Percentiles rank a stretch among this genome's conserved stretches.
Conservation (phyloP, 1,140 invertebrate genomes). For the Chymomyza costata region DNA sequence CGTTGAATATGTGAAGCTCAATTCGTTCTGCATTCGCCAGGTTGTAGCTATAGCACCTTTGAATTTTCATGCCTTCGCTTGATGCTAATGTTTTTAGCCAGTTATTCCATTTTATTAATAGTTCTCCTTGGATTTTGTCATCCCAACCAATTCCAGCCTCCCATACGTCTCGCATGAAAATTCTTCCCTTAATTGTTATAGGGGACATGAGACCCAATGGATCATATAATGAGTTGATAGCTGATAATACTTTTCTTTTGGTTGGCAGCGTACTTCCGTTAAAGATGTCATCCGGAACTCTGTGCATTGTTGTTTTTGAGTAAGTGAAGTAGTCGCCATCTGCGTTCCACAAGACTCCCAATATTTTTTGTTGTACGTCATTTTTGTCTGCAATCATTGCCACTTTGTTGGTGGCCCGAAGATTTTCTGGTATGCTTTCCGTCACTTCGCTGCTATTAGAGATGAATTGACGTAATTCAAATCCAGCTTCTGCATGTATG, state of each 20-base stretch:
- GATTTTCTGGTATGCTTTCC: neutral
- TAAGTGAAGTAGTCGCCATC: neutral
- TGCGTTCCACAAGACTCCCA: neutral
- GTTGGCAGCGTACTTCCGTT: neutral
- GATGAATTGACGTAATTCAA: neutral
- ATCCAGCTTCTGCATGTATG: neutral
- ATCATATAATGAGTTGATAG: slow-evolving; percentile 39
- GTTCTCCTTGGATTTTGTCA: neutral
- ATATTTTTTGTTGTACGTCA: neutral
- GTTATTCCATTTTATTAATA: neutral
- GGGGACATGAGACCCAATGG: slow-evolving; percentile 26
- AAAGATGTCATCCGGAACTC: neutral
- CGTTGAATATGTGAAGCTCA: neutral
- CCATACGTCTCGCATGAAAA: slow-evolving; percentile 36
- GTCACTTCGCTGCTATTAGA: neutral
- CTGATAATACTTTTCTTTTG: neutral
- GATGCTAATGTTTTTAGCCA: neutral
- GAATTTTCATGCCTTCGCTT: neutral
- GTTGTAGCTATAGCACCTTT: neutral
- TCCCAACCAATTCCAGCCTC: slow-evolving; percentile 28
- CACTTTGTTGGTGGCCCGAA: neutral
- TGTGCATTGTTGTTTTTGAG: neutral
- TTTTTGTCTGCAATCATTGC: neutral
- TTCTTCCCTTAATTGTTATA: slow-evolving; percentile 14
- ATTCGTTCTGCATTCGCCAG: neutral